Percentiles rank a stretch among this genome's conserved stretches.
Evolutionary conservation across 2,888 invertebrate genomes (phyloP).

Genomic region (Lucinisca nassula): DNA sequence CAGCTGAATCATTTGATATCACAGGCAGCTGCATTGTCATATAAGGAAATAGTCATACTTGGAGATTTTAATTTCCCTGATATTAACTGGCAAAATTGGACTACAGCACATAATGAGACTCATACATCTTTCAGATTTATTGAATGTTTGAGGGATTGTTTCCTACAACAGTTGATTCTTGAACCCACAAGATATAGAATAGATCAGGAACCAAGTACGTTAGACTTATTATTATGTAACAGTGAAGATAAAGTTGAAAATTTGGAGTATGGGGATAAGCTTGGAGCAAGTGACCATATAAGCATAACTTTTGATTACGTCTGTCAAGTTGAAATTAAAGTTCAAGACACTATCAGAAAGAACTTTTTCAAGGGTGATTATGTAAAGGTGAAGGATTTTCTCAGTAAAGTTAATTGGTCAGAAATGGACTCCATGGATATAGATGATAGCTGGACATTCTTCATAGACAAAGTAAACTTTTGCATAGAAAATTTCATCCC

Average conservation of each 20-base stretch:
- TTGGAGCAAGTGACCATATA: slow-evolving; percentile 30
- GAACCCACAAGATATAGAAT: background rate
- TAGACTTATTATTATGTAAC: slow-evolving; percentile 17
- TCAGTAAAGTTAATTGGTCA: slow-evolving; percentile 2
- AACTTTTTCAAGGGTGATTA: slow-evolving; percentile 26
- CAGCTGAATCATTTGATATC: background rate
- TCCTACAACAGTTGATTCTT: slow-evolving; percentile 7
- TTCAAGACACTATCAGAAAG: background rate
- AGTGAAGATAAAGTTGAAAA: slow-evolving; percentile 3
- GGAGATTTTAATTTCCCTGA: slow-evolving; percentile 39
- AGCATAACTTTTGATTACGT: background rate
- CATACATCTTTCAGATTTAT: slow-evolving; percentile 21
- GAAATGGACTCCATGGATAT: background rate
- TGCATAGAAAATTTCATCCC: slow-evolving; percentile 3
- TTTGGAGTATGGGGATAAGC: background rate
- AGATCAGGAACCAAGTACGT: background rate
- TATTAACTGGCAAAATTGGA: slow-evolving; percentile 17
- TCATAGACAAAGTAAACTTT: background rate
- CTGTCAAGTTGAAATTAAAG: background rate
- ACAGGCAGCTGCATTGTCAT: background rate
- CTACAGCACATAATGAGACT: background rate
- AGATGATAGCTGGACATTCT: slow-evolving; percentile 13
- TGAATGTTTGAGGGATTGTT: slow-evolving; percentile 25
- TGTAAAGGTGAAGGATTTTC: background rate
- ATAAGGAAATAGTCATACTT: slow-evolving; percentile 5